phyloP scores from a whole-genome alignment of 2,797 vertebrate genomes.

The Phoxinus dragarum region DNA sequence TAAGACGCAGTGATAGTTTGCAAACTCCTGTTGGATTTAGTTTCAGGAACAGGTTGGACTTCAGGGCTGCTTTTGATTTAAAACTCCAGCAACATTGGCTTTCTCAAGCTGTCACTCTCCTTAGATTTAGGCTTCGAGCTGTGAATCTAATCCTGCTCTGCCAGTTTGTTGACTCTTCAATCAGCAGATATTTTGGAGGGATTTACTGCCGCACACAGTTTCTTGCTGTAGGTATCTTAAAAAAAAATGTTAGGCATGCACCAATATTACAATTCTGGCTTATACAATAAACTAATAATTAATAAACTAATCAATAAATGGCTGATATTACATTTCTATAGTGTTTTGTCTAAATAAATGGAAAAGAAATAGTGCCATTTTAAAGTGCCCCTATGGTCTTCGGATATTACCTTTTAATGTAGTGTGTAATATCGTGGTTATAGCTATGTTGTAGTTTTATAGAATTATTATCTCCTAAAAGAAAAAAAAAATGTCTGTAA shows the following conservation, averaged over 20 bases:
- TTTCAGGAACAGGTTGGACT: background rate
- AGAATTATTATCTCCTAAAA: too few species aligned
- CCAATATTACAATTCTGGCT: background rate
- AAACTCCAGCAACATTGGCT: conserved; percentile 15
- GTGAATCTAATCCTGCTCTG: conserved; percentile 15
- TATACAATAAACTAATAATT: background rate
- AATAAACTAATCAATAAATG: background rate
- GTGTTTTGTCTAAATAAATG: background rate
- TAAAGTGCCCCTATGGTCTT: too few species aligned
- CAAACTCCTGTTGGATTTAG: background rate
- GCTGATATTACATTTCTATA: background rate
- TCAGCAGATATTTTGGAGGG: background rate
- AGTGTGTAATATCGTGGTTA: background rate
- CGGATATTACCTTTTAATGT: too few species aligned
- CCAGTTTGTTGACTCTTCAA: conserved; percentile 10
- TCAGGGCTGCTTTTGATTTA: conserved; percentile 6
- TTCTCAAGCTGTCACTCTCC: conserved; percentile 12
- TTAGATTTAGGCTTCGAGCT: conserved; percentile 12
- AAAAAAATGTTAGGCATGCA: background rate
- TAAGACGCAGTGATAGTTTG: background rate
- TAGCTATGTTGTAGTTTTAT: too few species aligned
- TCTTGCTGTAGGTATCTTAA: background rate
- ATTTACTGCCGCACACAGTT: background rate
- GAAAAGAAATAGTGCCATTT: background rate
- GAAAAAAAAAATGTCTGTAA: too few species aligned